Evolutionary conservation across 2,888 invertebrate species (phyloP), one percentile per base, ranked within the genome.

Genomic region (Pilophorus perplexus): DNA sequence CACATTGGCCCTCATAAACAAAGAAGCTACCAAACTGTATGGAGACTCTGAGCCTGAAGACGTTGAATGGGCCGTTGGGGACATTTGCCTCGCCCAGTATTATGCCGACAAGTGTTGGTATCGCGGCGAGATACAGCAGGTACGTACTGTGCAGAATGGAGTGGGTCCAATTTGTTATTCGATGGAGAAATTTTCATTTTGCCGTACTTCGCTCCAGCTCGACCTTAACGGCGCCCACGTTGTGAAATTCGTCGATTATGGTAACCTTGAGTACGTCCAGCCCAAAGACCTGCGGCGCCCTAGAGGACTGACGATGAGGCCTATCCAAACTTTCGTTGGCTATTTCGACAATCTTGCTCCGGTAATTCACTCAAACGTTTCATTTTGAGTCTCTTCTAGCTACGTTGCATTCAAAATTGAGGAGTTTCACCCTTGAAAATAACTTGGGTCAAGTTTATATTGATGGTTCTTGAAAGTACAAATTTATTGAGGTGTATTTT

Each of bases 1-100:
- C 10, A n/a, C n/a, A n/a, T 18, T 50, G 14, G 20, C 18, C 8
- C n/a, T 18, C 10, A 64, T 64, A 8, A 64, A 64, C 37, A 22
- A 48, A 28, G 46, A 64, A 22, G 22, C 37, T 6, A 16, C 3
- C 2, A 18, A 37, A 28, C 12, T 64, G 22, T 50, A 50, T 14
- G 50, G 37, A 28, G 64, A 50, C 8, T 48, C 33, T 18, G 28
- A 22, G 2, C 48, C 50, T 6, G 33, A 37, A 4, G 33, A 27
- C 22, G n/a, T n/a, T n/a, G n/a, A n/a, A n/a, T 33, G 33, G 33
- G 33, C 6, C 6, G 6, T 12, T 12, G 33, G 33, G 6, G 33
- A 33, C 12, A 33, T 33, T 33, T 33, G 33, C 12, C 33, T 33
- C 6, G 33, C 12, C 12, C 6, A 12, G 33, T 33, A 33, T 33